Evolutionary conservation across 1,140 invertebrate species (phyloP).

Genomic region (Anoplolepis gracilipes): DNA sequence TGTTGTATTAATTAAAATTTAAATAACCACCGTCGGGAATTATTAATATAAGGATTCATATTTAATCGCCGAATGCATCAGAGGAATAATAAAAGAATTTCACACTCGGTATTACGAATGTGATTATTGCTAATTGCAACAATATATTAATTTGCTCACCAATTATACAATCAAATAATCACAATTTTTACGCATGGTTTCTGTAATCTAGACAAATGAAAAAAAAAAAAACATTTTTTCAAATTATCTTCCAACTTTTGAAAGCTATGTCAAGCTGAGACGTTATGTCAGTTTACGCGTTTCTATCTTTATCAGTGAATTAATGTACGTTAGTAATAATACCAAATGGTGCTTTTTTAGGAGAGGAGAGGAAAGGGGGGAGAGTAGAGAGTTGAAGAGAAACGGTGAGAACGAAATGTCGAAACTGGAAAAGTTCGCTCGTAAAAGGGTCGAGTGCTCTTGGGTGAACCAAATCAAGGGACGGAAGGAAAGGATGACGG

Average conservation of each 20-base stretch:
- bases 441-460: slow-evolving; percentile 72
- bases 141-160: slow-evolving; percentile 28
- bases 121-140: slow-evolving; percentile 43
- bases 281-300: slow-evolving; percentile 63
- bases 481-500: no score
- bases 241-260: not conserved
- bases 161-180: slow-evolving; percentile 36
- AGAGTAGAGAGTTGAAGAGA: no score
- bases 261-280: not conserved
- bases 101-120: slow-evolving; percentile 29
- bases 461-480: slow-evolving; percentile 27
- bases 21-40: slow-evolving; percentile 35
- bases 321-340: slow-evolving; percentile 54
- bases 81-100: slow-evolving; percentile 42
- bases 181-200: not conserved
- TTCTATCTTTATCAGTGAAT: slow-evolving; percentile 32
- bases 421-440: slow-evolving; percentile 68
- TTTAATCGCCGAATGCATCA: slow-evolving; percentile 21
- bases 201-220: not conserved
- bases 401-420: slow-evolving; percentile 53
- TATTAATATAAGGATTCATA: slow-evolving; percentile 54
- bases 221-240: not conserved
- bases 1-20: slow-evolving; percentile 55
- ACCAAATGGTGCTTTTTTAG: slow-evolving; percentile 53
- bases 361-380: no score